Evolutionary conservation across 2,797 vertebrate genomes (phyloP), one percentile per base, ranked within the genome.

Genomic region (Todus mexicanus): DNA sequence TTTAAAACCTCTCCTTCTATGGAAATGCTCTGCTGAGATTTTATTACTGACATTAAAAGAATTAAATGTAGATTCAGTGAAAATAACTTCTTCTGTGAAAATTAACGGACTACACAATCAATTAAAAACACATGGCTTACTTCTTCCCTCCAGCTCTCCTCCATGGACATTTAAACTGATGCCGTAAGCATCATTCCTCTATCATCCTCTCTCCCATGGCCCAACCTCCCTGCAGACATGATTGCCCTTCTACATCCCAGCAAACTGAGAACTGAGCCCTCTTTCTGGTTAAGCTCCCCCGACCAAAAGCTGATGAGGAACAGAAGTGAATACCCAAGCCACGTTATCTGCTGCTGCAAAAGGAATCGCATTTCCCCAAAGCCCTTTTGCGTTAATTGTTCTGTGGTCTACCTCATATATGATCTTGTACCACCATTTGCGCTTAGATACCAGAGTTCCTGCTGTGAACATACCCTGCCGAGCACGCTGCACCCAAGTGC

Each of bases 401-500:
- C 43, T 66, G 1, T 25, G 14, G 33, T 37, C 37, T 84, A 21
- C 18, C 8, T 47, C 69, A n/a, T 5, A 17, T 4, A 18, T 2
- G 2, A 57, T 53, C 42, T n/a, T 5, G 29, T 16, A 50, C 0
- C 5, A 70, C 29, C 5, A 1, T 78, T 45, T 19, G 31, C 6
- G 2, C 48, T 65, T 72, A 50, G 29, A 25, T 19, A 40, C 0
- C 3, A 43, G 43, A 11, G 29, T 27, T 60, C 54, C 51, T 53
- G 63, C 33, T 70, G 48, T 40, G 56, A 88, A 98, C 98, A 2
- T 96, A 99, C 99, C 98, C 96, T 97, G 69, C 98, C 98, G 1
- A 99, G 97, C 60, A 97, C 12, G 13, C 98, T 99, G 94, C 99
- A 99, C 60, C 98, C 98, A 72, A 99, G 97, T 1, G 98, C 98